These are phyloP conservation scores for Cotesia congregata DNA, from an alignment of 2,888 invertebrate species.

Conservation along the genomic window DNA sequence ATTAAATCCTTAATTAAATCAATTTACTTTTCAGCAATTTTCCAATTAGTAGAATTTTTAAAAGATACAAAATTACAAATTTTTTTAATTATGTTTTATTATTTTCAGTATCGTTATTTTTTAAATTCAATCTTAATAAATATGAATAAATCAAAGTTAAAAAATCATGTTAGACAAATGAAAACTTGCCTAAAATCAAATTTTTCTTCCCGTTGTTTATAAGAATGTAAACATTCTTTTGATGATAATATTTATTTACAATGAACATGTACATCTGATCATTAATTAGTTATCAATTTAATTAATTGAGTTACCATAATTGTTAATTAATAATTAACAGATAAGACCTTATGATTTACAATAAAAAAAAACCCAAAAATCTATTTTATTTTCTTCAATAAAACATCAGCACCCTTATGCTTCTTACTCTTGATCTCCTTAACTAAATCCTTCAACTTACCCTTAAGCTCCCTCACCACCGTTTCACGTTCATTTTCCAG, in stretches of 20 bases:
- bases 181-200: no score
- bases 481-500: conserved; percentile 75
- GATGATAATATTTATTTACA: background rate
- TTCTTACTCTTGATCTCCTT: conserved; percentile 68
- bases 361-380: background rate
- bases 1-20: conserved; percentile 67
- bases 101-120: no score
- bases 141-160: no score
- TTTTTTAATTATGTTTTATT: no score
- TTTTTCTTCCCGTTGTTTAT: background rate
- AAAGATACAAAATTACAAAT: no score
- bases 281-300: background rate
- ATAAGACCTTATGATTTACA: background rate
- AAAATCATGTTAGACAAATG: no score
- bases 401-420: conserved; percentile 70
- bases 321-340: background rate
- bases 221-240: background rate
- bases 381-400: background rate
- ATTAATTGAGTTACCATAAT: background rate
- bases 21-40: no score
- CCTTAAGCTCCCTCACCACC: conserved; percentile 68
- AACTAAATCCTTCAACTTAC: conserved; percentile 67
- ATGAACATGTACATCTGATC: background rate
- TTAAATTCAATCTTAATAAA: no score
- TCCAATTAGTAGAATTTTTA: no score